These are phyloP conservation scores for Chrysomallon squamiferum DNA, from an alignment of 1,140 invertebrate species.

Conservation along the genomic window DNA sequence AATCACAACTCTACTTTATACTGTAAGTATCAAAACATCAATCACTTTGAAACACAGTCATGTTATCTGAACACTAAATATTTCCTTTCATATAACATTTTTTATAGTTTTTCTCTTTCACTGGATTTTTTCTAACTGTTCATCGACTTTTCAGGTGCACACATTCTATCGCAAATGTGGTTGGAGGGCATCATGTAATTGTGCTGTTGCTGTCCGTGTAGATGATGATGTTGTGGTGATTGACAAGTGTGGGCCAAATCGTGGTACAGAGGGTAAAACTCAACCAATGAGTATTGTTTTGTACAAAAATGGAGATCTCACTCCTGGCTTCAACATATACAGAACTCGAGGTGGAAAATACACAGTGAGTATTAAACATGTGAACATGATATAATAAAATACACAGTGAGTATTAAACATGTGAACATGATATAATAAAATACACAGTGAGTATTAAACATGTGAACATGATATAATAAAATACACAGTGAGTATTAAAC, in stretches of 20 bases:
- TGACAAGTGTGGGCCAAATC: conserved; percentile 32
- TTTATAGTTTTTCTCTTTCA: not conserved
- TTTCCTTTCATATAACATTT: not conserved
- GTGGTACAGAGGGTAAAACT: conserved; percentile 3
- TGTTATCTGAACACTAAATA: too few relatives aligned
- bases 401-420: too few relatives aligned
- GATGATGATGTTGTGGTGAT: conserved; percentile 52
- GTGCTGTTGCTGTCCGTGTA: conserved; percentile 42
- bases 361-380: conserved; percentile 32
- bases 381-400: not conserved
- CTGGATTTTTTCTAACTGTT: not conserved
- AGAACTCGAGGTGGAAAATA: conserved; percentile 25
- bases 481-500: too few relatives aligned
- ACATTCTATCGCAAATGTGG: conserved; percentile 31
- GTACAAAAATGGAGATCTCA: conserved; percentile 36
- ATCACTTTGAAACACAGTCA: too few relatives aligned
- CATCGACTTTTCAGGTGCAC: conserved; percentile 21
- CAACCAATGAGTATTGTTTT: conserved; percentile 27
- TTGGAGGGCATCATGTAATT: conserved; percentile 43
- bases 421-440: too few relatives aligned
- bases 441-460: not conserved
- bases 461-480: not conserved
- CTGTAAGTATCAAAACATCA: too few relatives aligned
- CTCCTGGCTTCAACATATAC: conserved; percentile 31
- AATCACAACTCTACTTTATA: too few relatives aligned